Evolutionary conservation across 2,113 vertebrate genomes (phyloP), one percentile per base, ranked within the genome.

Genomic region (Nerophis lumbriciformis): DNA sequence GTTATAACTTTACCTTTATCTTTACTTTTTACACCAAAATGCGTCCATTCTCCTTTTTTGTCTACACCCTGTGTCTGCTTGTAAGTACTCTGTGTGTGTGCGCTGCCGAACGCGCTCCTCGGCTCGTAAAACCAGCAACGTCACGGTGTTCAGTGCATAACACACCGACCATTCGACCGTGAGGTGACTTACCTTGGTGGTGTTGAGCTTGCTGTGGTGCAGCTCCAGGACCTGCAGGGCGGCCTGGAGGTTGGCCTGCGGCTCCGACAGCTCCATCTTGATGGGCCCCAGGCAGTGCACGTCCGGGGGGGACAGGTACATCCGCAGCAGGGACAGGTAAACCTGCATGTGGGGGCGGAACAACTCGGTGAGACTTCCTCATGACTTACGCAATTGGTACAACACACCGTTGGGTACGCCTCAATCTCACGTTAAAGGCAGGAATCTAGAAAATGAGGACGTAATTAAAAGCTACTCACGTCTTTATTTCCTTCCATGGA

Each of bases 251-350:
- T 99, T 98, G 71, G 96, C 90, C 69, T 95, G 91, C 45, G 95
- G 95, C 83, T 96, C 94, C 19, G 89, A 83, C 52, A 96, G 80
- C 83, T 98, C 94, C 91, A 98, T 93, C 76, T 94, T 96, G 78
- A 99, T 94, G 13, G 96, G 94, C 53, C 97, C 96, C 71, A 98
- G 83, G 82, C 94, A 98, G 80, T 96, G 94, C 58, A 92, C 91
- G 3, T 95, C 97, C 53, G 97, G 96, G 6, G 97, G 96, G 0
- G 95, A 98, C 65, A 99, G 92, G 83, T 99, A 99, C 95, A 98
- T 98, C 45, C 94, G 90, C 69, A 99, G 91, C 81, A 99, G 85
- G 1, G 96, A 98, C 81, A 99, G 83, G 75, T 99, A 99, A 5
- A 99, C 97, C 97, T 99, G 80, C 50, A 8, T 1, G 28, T 3